phyloP scores from a whole-genome alignment of 2,888 invertebrate genomes.

The Yponomeuta sedellus region DNA sequence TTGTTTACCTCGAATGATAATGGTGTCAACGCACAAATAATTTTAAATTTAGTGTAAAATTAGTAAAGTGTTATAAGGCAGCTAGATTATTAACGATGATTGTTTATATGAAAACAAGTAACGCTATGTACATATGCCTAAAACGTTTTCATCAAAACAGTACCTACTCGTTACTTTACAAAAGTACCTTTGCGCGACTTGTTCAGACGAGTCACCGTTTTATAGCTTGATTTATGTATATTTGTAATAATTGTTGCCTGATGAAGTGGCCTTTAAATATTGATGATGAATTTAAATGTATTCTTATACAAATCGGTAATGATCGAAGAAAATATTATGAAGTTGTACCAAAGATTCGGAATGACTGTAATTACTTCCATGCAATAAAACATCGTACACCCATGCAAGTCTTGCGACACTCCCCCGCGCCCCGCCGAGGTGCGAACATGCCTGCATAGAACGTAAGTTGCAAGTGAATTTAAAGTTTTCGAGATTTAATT shows the following conservation, averaged over 20 bases:
- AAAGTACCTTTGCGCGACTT: background rate
- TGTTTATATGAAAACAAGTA: background rate
- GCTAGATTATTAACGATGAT: background rate
- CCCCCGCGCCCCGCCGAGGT: slow-evolving; percentile 42
- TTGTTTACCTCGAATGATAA: background rate
- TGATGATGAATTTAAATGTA: background rate
- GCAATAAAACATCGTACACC: background rate
- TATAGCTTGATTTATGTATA: slow-evolving; percentile 2
- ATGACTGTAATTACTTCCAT: background rate
- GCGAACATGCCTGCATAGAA: slow-evolving; percentile 56
- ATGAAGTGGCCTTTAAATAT: slow-evolving; percentile 9
- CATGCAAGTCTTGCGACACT: slow-evolving; percentile 10
- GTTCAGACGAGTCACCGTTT: background rate
- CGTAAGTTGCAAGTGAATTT: slow-evolving; percentile 61
- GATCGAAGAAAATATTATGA: background rate
- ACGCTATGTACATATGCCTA: background rate
- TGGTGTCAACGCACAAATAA: background rate
- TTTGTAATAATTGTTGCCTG: background rate
- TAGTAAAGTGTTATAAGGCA: background rate
- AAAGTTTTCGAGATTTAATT: slow-evolving; percentile 70
- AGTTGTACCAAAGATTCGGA: slow-evolving; percentile 13
- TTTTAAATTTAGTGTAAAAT: background rate
- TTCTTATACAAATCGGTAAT: slow-evolving; percentile 1
- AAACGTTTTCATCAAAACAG: background rate
- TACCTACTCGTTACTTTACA: slow-evolving; percentile 5